Base-by-base conservation (phyloP, 2,797 vertebrate genomes). In the Hydrophis major region DNA sequence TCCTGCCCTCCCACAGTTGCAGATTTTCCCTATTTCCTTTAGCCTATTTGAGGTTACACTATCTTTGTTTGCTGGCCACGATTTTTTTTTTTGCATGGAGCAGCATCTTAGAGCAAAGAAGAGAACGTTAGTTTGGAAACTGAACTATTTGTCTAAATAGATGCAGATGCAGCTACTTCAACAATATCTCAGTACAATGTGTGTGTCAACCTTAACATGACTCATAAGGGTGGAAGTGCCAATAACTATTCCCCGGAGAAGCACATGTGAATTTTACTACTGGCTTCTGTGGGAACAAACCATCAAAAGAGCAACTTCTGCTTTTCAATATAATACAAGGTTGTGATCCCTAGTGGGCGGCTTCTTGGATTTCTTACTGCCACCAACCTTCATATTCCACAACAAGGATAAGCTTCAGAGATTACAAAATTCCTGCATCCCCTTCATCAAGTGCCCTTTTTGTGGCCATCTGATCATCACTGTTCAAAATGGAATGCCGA, bases 1-100 rank as follows among this genome's bases (percentile, higher is more conserved):
- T 92, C 93, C 83, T 1, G 0, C 0, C 0, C 92, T 86, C 92
- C 92, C 18, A 12, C 13, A 50, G 55, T 90, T 91, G 27, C 90
- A 91, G 87, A 66, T 56, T 97, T 96, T 94, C 94, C 69, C 0
- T 18, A 66, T 57, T 63, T 91, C 69, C 50, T 90, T 78, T 83
- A 18, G 59, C 5, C 89, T 88, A 20, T 88, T 88, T 94, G 89
- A 86, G 86, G 86, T 61, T 86, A 53, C 28, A 55, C 37, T 91
- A 87, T 89, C 66, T 74, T 90, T 93, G 25, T 55, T 0, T 0
- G 88, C 37, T 86, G 3, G 22, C 66, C 78, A 42, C 4, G 28
- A 6, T 28, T 27, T 74, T 50, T 69, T 87, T 89, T 91, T 86
- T 93, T 93, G 90, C 87, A 92, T 32, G 20, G 56, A 63, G 13